These are phyloP conservation scores for Pachypeltis micranthus DNA, from an alignment of 1,140 invertebrate species.

Conservation along the genomic window DNA sequence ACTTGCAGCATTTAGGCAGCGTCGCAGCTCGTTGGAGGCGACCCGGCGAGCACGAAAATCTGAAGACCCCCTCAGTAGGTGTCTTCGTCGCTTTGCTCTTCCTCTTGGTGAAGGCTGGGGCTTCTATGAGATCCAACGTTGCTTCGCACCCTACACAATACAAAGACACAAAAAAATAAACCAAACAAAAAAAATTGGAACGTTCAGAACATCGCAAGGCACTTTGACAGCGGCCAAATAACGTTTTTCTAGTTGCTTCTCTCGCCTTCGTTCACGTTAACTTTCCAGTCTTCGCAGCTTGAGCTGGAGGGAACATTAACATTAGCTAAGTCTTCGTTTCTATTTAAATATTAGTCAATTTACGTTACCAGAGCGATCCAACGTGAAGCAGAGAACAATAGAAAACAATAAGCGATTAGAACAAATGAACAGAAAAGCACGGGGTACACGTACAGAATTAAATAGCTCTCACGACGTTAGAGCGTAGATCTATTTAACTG, in stretches of 20 bases:
- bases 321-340: conserved; percentile 9
- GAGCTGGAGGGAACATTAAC: conserved; percentile 14
- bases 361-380: conserved; percentile 5
- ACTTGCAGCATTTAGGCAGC: too few species aligned
- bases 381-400: neutral
- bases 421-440: too few species aligned
- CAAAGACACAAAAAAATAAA: too few species aligned
- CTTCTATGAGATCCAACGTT: conserved; percentile 18
- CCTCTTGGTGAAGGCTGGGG: conserved; percentile 16
- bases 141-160: conserved; percentile 18
- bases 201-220: too few species aligned
- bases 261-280: neutral
- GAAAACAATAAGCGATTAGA: conserved; percentile 11
- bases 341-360: conserved; percentile 1
- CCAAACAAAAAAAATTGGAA: too few species aligned
- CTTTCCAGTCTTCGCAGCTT: neutral
- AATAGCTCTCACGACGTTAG: too few species aligned
- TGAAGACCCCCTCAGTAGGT: conserved; percentile 8
- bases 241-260: too few species aligned
- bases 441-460: too few species aligned
- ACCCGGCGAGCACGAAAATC: neutral
- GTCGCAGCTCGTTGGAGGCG: too few species aligned
- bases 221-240: too few species aligned
- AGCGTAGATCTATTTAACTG: too few species aligned
- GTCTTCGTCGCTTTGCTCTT: conserved; percentile 20